Evolutionary conservation across 2,113 vertebrate genomes (phyloP).

Genomic region (Labrus mixtus): DNA sequence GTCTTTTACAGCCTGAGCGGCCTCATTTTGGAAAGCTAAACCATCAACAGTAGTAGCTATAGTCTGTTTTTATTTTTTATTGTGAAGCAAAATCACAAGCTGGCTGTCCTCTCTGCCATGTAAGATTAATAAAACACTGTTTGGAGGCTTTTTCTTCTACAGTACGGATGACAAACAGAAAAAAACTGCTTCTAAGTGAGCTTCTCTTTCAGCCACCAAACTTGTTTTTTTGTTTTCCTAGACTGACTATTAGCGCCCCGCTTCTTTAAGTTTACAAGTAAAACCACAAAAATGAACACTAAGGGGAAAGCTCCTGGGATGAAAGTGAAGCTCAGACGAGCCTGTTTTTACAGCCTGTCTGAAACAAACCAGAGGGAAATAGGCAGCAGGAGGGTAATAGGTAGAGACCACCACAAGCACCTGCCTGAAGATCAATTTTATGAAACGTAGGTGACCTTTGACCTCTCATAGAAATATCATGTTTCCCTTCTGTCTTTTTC

Average conservation of each 20-base stretch:
- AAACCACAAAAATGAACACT: constrained; percentile 26
- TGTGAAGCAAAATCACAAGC: constrained; percentile 12
- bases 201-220: neutral
- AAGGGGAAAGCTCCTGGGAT: neutral
- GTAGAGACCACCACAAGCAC: neutral
- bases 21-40: neutral
- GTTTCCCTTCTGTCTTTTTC: constrained; percentile 28
- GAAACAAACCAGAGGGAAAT: neutral
- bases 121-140: constrained; percentile 23
- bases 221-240: neutral
- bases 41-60: neutral
- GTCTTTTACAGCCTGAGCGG: constrained; percentile 10
- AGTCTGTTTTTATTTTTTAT: too few relatives aligned
- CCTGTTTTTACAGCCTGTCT: constrained; percentile 5
- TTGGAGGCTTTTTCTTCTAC: constrained; percentile 23
- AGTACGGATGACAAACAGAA: constrained; percentile 6
- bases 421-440: constrained; percentile 1
- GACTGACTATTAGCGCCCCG: neutral
- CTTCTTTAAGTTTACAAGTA: constrained; percentile 27
- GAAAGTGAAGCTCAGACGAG: neutral
- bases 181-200: neutral
- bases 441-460: neutral
- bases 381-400: neutral
- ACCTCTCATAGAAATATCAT: constrained; percentile 5
- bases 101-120: neutral